These are phyloP conservation scores for Malurus alboscapulatus DNA, from an alignment of 2,113 vertebrate genomes.

Conservation along the genomic window DNA sequence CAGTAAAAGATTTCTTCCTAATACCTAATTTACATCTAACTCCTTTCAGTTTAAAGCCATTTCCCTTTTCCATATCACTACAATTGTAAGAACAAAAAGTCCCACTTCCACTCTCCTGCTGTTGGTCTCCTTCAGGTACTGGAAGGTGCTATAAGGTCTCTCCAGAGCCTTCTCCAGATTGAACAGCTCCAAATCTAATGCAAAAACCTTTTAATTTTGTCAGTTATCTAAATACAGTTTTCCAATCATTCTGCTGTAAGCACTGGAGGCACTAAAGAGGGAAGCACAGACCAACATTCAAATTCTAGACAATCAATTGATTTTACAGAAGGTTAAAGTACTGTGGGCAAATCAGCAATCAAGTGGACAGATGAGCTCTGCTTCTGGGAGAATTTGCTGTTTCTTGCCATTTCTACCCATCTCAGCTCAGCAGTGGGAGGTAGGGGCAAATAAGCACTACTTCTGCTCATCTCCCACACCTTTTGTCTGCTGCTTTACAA, in stretches of 20 bases:
- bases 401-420: not conserved
- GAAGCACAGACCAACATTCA: not conserved
- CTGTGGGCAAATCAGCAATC: not conserved
- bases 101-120: not conserved
- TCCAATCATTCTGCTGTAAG: not conserved
- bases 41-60: not conserved
- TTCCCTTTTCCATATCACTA: not conserved
- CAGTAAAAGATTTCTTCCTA: not conserved
- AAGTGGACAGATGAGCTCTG: not conserved
- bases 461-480: not conserved
- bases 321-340: constrained; percentile 14
- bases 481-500: not conserved
- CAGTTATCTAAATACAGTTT: constrained; percentile 33
- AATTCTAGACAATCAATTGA: not conserved
- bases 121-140: not conserved
- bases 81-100: not conserved
- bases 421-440: not conserved
- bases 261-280: constrained; percentile 4
- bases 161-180: not conserved
- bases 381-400: not conserved
- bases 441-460: not conserved
- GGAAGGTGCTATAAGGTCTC: not conserved
- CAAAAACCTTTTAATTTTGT: constrained; percentile 9
- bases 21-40: not conserved
- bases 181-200: not conserved